Percentiles rank a stretch among this genome's conserved stretches.
These are phyloP conservation scores for Cryptus viduatorius DNA, from an alignment of 2,888 invertebrate genomes.

Conservation along the genomic window DNA sequence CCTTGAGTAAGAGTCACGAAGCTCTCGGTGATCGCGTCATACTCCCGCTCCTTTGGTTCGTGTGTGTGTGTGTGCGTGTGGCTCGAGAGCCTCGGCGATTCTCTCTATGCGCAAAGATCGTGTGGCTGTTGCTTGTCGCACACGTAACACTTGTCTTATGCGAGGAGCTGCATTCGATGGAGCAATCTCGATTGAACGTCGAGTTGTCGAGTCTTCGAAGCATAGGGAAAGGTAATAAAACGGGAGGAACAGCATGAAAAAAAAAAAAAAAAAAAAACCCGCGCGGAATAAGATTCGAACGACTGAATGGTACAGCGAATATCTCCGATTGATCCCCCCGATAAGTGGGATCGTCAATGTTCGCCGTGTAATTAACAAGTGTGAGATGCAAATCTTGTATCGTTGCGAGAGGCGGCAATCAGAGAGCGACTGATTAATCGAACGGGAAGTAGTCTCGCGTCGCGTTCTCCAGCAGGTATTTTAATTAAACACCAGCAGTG, in stretches of 20 bases:
- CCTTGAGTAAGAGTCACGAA: conserved; percentile 83
- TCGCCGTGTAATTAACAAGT: conserved; percentile 31
- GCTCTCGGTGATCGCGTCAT: conserved; percentile 69
- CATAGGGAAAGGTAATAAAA: conserved; percentile 53
- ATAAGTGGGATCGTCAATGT: conserved; percentile 30
- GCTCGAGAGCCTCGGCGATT: conserved; percentile 13
- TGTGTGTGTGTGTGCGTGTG: conserved; percentile 14
- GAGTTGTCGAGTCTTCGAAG: conserved; percentile 58
- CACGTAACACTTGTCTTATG: conserved; percentile 72
- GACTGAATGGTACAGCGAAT: conserved; percentile 41
- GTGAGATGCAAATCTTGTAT: conserved; percentile 24
- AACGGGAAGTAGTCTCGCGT: conserved; percentile 24
- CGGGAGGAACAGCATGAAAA: conserved; percentile 22
- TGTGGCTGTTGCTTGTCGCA: conserved; percentile 66
- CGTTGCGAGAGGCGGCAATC: conserved; percentile 1
- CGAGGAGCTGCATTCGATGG: conserved; percentile 67
- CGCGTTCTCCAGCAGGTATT: neutral
- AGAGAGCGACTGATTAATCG: conserved; percentile 11
- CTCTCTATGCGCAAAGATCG: conserved; percentile 63
- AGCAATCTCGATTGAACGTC: conserved; percentile 74
- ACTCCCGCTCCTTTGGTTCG: conserved; percentile 34
- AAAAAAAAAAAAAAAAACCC: conserved; percentile 15
- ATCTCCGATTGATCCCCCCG: conserved; percentile 18
- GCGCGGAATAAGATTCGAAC: conserved; percentile 12
- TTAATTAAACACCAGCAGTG: neutral